Conservation (phyloP, 2,113 vertebrate genomes). For the Bungarus multicinctus region DNA sequence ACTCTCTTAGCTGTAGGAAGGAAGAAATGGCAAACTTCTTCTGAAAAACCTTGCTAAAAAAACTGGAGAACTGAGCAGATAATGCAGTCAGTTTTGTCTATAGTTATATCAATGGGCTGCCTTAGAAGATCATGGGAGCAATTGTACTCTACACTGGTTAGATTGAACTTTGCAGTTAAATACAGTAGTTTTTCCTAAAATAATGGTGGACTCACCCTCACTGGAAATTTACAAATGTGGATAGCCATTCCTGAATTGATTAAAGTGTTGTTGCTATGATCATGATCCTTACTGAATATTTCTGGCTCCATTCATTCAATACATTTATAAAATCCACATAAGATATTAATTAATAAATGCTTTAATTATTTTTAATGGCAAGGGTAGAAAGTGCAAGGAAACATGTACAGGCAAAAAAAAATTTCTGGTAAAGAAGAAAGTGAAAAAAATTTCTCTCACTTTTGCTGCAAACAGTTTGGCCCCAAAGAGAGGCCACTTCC, state of each 20-base stretch:
- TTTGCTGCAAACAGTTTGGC: constrained; percentile 90
- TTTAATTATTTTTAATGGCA: background rate
- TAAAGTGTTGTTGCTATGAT: background rate
- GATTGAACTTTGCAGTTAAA: background rate
- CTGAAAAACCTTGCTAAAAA: background rate
- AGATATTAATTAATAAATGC: background rate
- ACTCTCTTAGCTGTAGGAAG: background rate
- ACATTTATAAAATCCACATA: background rate
- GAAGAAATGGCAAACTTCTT: background rate
- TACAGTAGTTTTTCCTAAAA: background rate
- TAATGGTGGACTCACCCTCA: background rate
- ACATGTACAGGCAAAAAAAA: background rate
- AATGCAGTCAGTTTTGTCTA: background rate
- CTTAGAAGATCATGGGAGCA: background rate
- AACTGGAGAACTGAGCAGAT: background rate
- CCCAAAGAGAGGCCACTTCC: constrained; percentile 95
- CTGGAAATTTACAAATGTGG: background rate
- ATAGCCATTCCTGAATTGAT: background rate
- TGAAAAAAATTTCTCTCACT: constrained; percentile 67
- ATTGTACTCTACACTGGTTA: background rate
- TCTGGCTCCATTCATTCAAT: background rate
- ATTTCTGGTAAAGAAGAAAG: background rate
- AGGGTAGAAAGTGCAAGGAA: background rate
- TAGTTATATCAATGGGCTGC: background rate
- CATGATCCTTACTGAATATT: background rate